Percentiles rank a stretch among this genome's conserved stretches.
Evolutionary conservation across 2,113 vertebrate genomes (phyloP).

Genomic region (Bubo scandiacus): DNA sequence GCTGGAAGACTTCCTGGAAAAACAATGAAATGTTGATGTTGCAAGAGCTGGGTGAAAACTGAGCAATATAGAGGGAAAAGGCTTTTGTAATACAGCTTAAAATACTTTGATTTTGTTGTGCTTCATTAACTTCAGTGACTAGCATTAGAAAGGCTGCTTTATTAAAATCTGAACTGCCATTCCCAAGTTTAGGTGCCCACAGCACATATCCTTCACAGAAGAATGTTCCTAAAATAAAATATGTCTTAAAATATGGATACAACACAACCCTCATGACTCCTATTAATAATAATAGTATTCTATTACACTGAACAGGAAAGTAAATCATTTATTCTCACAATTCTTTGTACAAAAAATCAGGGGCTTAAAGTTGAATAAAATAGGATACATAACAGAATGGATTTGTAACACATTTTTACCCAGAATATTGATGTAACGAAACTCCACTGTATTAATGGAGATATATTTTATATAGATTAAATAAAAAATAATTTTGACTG

Average conservation of each 20-base stretch:
- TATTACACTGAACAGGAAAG: neutral
- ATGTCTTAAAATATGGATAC: neutral
- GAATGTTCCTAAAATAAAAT: neutral
- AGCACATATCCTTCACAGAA: neutral
- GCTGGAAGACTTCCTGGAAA: constrained; percentile 46
- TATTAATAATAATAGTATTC: neutral
- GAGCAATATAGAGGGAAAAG: constrained; percentile 5
- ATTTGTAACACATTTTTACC: neutral
- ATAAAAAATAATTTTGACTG: neutral
- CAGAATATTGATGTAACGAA: neutral
- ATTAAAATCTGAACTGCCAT: neutral
- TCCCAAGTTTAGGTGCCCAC: neutral
- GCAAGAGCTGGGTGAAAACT: constrained; percentile 7
- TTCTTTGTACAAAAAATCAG: neutral
- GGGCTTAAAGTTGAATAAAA: neutral
- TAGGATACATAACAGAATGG: neutral
- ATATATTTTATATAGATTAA: neutral
- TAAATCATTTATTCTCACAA: neutral
- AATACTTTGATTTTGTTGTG: neutral
- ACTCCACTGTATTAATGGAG: neutral
- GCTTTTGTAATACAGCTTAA: neutral
- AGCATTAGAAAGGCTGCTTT: neutral
- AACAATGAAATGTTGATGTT: constrained; percentile 13
- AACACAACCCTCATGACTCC: neutral
- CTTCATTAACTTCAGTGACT: neutral